phyloP scores from a whole-genome alignment of 1,140 invertebrate genomes.

The Microplitis demolitor region DNA sequence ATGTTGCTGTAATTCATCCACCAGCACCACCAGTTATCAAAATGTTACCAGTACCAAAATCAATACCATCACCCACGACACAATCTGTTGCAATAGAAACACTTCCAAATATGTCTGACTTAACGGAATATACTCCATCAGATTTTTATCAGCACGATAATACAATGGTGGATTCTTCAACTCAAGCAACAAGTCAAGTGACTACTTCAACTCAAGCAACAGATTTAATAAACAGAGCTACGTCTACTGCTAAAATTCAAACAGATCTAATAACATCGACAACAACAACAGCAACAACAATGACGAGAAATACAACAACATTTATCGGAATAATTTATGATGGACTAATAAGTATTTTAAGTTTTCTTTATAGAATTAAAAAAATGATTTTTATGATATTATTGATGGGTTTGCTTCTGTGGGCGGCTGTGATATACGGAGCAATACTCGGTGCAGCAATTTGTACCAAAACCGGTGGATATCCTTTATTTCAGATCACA shows the following conservation, averaged over 20 bases:
- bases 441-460: slow-evolving; percentile 23
- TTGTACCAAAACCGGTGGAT: slow-evolving; percentile 12
- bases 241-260: neutral
- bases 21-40: too few relatives aligned
- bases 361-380: neutral
- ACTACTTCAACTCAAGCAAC: too few relatives aligned
- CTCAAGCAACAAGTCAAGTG: too few relatives aligned
- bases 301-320: neutral
- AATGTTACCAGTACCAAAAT: too few relatives aligned
- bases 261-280: neutral
- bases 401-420: slow-evolving; percentile 19
- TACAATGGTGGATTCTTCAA: too few relatives aligned
- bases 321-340: too few relatives aligned
- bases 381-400: slow-evolving; percentile 10
- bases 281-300: neutral
- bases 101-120: too few relatives aligned
- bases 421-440: slow-evolving; percentile 22
- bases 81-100: too few relatives aligned
- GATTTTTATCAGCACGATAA: too few relatives aligned
- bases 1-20: too few relatives aligned
- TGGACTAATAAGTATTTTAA: neutral
- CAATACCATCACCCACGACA: too few relatives aligned
- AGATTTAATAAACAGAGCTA: neutral
- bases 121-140: too few relatives aligned
- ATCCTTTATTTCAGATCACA: slow-evolving; percentile 14